Conservation (phyloP, 2,113 vertebrate genomes). For the Tricholaema leucomelas region DNA sequence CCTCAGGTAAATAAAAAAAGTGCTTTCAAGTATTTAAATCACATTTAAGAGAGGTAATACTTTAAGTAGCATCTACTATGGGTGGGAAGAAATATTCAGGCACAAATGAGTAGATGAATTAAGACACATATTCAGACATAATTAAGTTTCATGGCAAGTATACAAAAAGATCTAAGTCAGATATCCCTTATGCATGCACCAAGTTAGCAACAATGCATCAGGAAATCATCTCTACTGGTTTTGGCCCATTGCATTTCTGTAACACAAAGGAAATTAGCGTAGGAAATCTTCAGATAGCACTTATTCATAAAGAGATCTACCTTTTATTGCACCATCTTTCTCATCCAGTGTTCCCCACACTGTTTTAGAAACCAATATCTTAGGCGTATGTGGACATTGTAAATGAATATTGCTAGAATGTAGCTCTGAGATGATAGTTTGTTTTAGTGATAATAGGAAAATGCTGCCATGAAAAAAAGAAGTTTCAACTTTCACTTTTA, state of each 20-base stretch:
- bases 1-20: neutral
- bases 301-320: slow-evolving; percentile 59
- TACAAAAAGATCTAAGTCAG: neutral
- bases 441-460: neutral
- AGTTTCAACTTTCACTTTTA: neutral
- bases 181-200: neutral
- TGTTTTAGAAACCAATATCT: slow-evolving; percentile 47
- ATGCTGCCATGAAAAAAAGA: neutral
- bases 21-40: slow-evolving; percentile 7
- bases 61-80: neutral
- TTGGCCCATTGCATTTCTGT: neutral
- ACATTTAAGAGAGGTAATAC: slow-evolving; percentile 26
- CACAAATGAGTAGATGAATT: slow-evolving; percentile 52
- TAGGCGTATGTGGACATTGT: neutral
- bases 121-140: slow-evolving; percentile 47
- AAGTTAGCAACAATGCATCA: neutral
- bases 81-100: slow-evolving; percentile 25
- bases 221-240: neutral
- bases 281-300: slow-evolving; percentile 42
- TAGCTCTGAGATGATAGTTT: neutral
- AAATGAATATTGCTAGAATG: neutral
- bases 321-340: slow-evolving; percentile 58
- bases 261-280: slow-evolving; percentile 25
- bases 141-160: slow-evolving; percentile 39
- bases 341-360: slow-evolving; percentile 37